phyloP scores from a whole-genome alignment of 2,797 vertebrate genomes.

The Syncerus caffer region DNA sequence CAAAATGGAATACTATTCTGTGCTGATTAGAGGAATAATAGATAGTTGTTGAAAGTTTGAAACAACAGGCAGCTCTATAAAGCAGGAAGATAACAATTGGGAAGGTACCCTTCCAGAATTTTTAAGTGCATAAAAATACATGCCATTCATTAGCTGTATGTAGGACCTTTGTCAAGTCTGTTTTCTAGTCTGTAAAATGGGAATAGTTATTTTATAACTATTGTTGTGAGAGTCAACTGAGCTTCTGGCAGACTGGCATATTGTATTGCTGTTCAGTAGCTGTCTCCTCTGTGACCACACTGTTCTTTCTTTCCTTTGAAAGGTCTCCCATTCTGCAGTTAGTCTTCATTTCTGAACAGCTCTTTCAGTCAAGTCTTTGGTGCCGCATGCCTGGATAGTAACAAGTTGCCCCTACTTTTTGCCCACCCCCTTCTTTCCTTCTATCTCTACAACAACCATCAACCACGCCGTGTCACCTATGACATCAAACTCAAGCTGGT shows the following conservation, averaged over 20 bases:
- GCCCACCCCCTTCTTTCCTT: neutral
- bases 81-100: neutral
- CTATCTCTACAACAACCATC: too few relatives aligned
- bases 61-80: neutral
- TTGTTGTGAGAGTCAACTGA: neutral
- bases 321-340: neutral
- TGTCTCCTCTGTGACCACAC: neutral
- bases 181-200: neutral
- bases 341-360: neutral
- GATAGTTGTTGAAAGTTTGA: neutral
- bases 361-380: neutral
- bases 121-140: neutral
- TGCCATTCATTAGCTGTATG: neutral
- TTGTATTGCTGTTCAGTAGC: neutral
- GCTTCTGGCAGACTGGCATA: neutral
- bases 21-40: neutral
- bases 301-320: neutral
- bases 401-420: neutral
- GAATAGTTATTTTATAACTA: neutral
- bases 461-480: fast-evolving
- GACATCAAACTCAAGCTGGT: too few relatives aligned
- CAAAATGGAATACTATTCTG: neutral
- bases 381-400: neutral
- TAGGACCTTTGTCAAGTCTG: neutral
- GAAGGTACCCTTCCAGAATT: neutral